Base-by-base conservation (phyloP, 2,113 vertebrate genomes). In the Zosterops japonicus region DNA sequence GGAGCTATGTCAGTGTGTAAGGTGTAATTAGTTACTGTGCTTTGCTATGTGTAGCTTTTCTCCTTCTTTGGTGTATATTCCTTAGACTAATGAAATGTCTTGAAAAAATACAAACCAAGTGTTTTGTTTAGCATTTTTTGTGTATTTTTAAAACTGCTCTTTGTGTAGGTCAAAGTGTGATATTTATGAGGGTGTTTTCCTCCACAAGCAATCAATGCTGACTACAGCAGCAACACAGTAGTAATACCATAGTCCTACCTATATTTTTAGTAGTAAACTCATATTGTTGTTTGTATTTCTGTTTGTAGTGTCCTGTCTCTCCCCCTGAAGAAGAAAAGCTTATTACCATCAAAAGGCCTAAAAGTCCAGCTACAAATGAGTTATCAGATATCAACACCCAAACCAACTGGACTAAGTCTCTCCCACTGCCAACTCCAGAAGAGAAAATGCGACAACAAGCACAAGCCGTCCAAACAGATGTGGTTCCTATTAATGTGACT, bases 401-500 rank as follows among this genome's bases (percentile, higher is more conserved):
- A 77, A 98, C 98, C 28, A 97, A 98, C 89, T 98, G 98, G 98
- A 98, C 97, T 93, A 99, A 98, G 96, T 97, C 97, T 33, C 86
- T 98, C 24, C 98, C 98, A 17, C 97, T 99, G 93, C 99, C 99
- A 70, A 99, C 99, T 0, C 99, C 99, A 17, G 99, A 99, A 94
- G 99, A 99, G 98, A 99, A 98, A 97, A 99, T 99, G 98, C 98
- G 99, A 67, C 99, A 98, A 81, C 98, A 98, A 49, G 99, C 99
- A 7, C 98, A 99, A 89, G 98, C 99, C 4, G 98, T 99, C 96
- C 98, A 98, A 76, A 98, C 99, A 19, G 99, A 99, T 89, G 98
- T 99, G 77, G 97, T 99, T 79, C 98, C 99, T 59, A 99, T 99
- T 97, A 99, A 99, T 90, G 98, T 99, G 96, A 99, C 99, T 91